Conservation (phyloP, 2,797 vertebrate genomes). For the Anas bahamensis region DNA sequence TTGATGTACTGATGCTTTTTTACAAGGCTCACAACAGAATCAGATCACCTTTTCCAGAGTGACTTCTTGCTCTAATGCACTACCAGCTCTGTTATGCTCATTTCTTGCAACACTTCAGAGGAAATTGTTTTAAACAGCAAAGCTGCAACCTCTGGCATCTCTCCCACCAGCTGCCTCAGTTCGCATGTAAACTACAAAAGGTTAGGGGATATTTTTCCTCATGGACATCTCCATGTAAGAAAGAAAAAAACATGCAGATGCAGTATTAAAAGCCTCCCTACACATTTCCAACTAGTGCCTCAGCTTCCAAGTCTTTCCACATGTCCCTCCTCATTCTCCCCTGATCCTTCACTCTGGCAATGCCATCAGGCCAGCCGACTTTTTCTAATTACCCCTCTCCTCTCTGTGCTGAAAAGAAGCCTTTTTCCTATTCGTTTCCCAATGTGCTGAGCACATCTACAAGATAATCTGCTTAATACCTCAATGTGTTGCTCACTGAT, state of each 20-base stretch:
- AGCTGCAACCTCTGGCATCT: constrained; percentile 35
- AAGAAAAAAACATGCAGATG: neutral
- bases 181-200: constrained; percentile 35
- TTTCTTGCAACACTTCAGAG: constrained; percentile 5
- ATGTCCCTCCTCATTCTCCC: neutral
- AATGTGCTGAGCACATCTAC: neutral
- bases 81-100: neutral
- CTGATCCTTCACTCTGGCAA: neutral
- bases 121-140: constrained; percentile 31
- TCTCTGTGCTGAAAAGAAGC: neutral
- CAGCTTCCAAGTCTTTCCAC: neutral
- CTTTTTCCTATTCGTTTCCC: neutral
- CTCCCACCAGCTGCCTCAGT: constrained; percentile 44
- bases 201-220: constrained; percentile 12
- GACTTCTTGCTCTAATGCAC: neutral
- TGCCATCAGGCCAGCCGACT: neutral
- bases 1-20: neutral
- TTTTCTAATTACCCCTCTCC: neutral
- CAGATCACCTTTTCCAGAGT: neutral
- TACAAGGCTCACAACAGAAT: neutral
- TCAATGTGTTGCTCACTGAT: neutral
- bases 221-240: constrained; percentile 9
- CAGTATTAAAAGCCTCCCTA: neutral
- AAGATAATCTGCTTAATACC: neutral
- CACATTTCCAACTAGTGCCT: neutral